Conservation (phyloP, 1,140 invertebrate genomes). For the Bombus superbus region DNA sequence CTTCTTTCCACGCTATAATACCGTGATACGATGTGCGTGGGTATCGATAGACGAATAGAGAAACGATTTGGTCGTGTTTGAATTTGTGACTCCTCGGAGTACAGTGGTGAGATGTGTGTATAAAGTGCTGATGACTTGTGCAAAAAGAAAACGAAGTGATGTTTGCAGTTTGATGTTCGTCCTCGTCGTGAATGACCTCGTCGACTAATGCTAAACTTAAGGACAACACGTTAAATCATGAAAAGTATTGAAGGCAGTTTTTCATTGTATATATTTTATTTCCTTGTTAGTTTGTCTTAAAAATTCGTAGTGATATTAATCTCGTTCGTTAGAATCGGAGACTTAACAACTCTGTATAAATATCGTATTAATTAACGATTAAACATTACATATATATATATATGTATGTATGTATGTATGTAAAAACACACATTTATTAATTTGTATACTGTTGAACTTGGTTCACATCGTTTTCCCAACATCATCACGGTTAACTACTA, state of each 20-base stretch:
- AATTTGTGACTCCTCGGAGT: neutral
- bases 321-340: too few relatives aligned
- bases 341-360: too few relatives aligned
- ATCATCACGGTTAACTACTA: neutral
- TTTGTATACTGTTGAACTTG: neutral
- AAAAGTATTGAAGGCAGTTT: too few relatives aligned
- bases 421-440: neutral
- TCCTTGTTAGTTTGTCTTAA: too few relatives aligned
- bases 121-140: neutral
- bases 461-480: neutral
- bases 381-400: too few relatives aligned
- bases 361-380: too few relatives aligned
- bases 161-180: neutral
- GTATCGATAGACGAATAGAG: neutral
- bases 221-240: neutral
- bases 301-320: too few relatives aligned
- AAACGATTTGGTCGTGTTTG: neutral
- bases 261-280: too few relatives aligned
- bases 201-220: neutral
- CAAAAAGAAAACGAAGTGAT: neutral
- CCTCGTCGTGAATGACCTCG: neutral
- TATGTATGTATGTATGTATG: too few relatives aligned
- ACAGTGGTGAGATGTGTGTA: neutral
- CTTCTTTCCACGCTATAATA: neutral
- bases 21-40: neutral